Evolutionary conservation across 1,140 invertebrate species (phyloP).

Genomic region (Microplitis demolitor): DNA sequence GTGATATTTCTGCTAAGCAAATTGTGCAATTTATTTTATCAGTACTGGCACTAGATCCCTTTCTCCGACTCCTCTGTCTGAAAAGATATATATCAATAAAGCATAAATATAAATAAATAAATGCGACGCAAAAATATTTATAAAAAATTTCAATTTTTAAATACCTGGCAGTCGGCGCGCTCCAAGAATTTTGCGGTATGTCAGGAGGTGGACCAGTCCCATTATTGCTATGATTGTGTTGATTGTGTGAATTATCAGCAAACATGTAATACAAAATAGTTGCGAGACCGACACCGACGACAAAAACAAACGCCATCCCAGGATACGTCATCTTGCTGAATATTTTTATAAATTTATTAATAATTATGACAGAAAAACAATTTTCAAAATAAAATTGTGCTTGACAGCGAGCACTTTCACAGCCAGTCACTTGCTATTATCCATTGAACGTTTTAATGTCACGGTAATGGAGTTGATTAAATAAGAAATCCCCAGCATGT

Average conservation of each 20-base stretch:
- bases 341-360: neutral
- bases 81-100: neutral
- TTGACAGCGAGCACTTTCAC: too few species aligned
- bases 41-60: constrained; percentile 12
- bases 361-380: neutral
- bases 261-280: constrained; percentile 43
- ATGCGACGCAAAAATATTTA: neutral
- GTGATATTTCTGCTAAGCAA: constrained; percentile 23
- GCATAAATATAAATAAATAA: neutral
- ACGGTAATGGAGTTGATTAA: too few species aligned
- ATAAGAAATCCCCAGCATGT: too few species aligned
- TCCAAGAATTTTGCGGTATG: constrained; percentile 9
- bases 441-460: too few species aligned
- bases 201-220: constrained; percentile 12
- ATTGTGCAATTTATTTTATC: constrained; percentile 33
- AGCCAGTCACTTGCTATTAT: too few species aligned
- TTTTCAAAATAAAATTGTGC: too few species aligned
- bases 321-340: constrained; percentile 37
- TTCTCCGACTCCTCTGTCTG: constrained; percentile 13
- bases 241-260: constrained; percentile 24
- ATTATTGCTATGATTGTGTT: constrained; percentile 10
- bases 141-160: neutral
- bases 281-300: constrained; percentile 39
- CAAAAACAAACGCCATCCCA: constrained; percentile 33
- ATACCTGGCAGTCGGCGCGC: constrained; percentile 11